Evolutionary conservation across 1,140 invertebrate genomes (phyloP).

Genomic region (Pollicipes pollicipes): DNA sequence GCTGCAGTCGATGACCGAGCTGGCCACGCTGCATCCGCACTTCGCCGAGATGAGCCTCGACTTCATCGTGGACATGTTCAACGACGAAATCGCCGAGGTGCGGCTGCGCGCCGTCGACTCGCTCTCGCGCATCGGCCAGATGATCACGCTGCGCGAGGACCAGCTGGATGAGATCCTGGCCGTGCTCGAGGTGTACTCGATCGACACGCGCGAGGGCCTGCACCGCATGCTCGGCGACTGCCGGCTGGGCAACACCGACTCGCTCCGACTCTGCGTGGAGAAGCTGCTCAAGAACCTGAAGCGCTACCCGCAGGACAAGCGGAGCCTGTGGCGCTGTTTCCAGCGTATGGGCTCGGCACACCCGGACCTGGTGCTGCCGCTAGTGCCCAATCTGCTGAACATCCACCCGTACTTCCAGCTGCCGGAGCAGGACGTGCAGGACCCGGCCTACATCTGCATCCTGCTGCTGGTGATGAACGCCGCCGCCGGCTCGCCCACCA

Average conservation of each 20-base stretch:
- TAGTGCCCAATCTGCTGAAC: constrained; percentile 70
- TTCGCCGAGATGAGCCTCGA: constrained; percentile 80
- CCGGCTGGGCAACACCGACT: constrained; percentile 72
- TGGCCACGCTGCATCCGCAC: constrained; percentile 61
- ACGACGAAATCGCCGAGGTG: constrained; percentile 97
- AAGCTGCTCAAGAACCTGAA: constrained; percentile 5
- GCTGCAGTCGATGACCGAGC: constrained; percentile 76
- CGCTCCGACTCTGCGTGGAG: constrained; percentile 39
- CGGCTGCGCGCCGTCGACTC: constrained; percentile 83
- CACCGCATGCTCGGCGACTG: constrained; percentile 73
- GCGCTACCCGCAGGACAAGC: constrained; percentile 44
- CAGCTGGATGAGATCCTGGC: constrained; percentile 90
- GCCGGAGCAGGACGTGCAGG: constrained; percentile 86
- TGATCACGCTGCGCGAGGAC: constrained; percentile 78
- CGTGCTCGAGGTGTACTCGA: constrained; percentile 77
- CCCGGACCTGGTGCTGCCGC: constrained; percentile 66
- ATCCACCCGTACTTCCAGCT: constrained; percentile 94
- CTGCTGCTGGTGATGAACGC: constrained; percentile 89
- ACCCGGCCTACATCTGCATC: constrained; percentile 51
- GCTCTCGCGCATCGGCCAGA: constrained; percentile 64
- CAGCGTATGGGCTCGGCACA: constrained; percentile 73
- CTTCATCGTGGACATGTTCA: constrained; percentile 99
- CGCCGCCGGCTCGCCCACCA: constrained; percentile 69
- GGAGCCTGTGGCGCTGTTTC: constrained; percentile 82
- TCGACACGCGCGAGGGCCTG: constrained; percentile 83